phyloP scores from a whole-genome alignment of 2,113 vertebrate species.

The Monopterus albus region DNA sequence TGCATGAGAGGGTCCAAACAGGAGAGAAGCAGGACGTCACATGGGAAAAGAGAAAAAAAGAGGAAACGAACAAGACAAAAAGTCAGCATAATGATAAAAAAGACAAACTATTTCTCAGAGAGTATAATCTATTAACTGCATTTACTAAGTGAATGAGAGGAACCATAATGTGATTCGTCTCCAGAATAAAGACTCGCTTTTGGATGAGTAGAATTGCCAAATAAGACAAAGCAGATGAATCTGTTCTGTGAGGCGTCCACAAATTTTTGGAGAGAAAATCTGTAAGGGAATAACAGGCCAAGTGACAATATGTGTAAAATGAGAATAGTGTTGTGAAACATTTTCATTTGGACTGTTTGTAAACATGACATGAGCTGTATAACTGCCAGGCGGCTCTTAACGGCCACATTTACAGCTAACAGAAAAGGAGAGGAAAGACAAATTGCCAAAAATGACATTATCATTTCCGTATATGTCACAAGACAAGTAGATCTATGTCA shows the following conservation, averaged over 20 bases:
- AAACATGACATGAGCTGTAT: constrained; percentile 65
- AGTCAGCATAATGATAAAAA: constrained; percentile 50
- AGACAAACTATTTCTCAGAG: too few relatives aligned
- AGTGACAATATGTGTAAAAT: constrained; percentile 75
- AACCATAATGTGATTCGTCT: constrained; percentile 59
- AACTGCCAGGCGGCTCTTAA: constrained; percentile 64
- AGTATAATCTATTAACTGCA: constrained; percentile 19
- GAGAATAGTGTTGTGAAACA: constrained; percentile 60
- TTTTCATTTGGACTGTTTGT: constrained; percentile 73
- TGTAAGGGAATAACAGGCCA: constrained; percentile 82
- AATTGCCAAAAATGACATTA: constrained; percentile 91
- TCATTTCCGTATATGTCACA: constrained; percentile 87
- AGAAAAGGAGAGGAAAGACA: constrained; percentile 84
- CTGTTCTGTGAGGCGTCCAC: constrained; percentile 71
- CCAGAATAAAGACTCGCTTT: constrained; percentile 50
- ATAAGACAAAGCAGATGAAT: constrained; percentile 66
- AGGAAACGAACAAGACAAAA: constrained; percentile 33
- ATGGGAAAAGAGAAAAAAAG: constrained; percentile 50
- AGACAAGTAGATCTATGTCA: constrained; percentile 88
- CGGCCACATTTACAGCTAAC: constrained; percentile 77
- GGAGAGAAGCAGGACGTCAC: constrained; percentile 44
- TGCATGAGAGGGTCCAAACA: constrained; percentile 41
- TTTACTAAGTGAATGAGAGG: constrained; percentile 24
- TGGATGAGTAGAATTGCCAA: constrained; percentile 60
- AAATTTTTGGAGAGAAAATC: constrained; percentile 74